A percentile compares a stretch with the other conserved stretches of the same genome.
Conservation (phyloP, 1,140 invertebrate species). For the Aporrectodea caliginosa region DNA sequence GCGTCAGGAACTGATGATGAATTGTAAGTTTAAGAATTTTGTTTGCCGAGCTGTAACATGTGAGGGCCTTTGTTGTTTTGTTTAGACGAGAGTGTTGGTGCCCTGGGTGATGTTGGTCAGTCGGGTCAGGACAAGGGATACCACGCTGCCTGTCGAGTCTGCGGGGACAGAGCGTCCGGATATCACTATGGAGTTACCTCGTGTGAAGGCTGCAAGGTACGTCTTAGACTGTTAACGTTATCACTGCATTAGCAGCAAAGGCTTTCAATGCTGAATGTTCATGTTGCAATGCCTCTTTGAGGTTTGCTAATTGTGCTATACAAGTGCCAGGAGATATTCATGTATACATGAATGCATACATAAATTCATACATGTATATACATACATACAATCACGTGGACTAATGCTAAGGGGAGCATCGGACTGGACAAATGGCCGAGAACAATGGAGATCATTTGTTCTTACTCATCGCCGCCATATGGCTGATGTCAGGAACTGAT, state of each 20-base stretch:
- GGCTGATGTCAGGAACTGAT: no score
- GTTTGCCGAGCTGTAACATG: background rate
- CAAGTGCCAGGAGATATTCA: background rate
- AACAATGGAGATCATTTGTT: no score
- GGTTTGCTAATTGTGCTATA: background rate
- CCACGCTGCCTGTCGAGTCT: slow-evolving; percentile 50
- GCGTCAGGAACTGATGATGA: background rate
- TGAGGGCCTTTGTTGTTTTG: background rate
- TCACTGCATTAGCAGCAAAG: no score
- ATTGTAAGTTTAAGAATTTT: background rate
- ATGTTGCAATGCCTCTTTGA: background rate
- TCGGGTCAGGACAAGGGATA: background rate
- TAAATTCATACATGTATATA: no score
- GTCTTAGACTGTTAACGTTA: slow-evolving; percentile 25
- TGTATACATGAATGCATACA: no score
- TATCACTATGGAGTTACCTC: slow-evolving; percentile 59
- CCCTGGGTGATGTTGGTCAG: background rate
- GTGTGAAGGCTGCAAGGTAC: slow-evolving; percentile 60
- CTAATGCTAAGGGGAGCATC: no score
- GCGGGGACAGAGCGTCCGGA: slow-evolving; percentile 57
- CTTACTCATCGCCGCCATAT: no score
- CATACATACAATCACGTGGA: no score
- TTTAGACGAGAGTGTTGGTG: background rate
- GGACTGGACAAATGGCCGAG: no score
- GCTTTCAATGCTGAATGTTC: background rate